These are phyloP conservation scores for Tympanoctomys barrerae DNA, from an alignment of 2,797 vertebrate species.

Conservation along the genomic window DNA sequence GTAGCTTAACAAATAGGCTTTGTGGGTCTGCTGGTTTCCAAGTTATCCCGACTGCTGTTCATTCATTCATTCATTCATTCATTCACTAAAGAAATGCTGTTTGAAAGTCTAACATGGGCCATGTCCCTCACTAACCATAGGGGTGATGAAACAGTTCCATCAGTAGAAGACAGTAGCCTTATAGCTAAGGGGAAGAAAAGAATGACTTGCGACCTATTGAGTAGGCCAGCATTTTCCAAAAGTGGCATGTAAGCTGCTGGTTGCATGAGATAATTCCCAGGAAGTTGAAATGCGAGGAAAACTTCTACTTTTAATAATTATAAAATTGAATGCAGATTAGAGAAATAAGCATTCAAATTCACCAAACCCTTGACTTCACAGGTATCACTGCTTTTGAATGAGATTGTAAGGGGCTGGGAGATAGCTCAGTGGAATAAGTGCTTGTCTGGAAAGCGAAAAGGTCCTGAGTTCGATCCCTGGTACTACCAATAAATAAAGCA, in stretches of 20 bases:
- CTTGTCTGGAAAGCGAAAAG: too few species aligned
- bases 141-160: background rate
- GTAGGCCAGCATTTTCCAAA: background rate
- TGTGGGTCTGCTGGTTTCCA: background rate
- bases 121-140: background rate
- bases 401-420: background rate
- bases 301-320: constrained; percentile 8
- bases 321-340: background rate
- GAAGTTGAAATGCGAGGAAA: background rate
- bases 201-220: background rate
- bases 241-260: background rate
- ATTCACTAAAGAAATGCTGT: constrained; percentile 13
- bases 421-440: too few species aligned
- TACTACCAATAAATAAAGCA: too few species aligned
- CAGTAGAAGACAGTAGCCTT: background rate
- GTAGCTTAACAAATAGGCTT: background rate
- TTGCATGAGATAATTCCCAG: background rate
- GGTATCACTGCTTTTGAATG: background rate
- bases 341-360: background rate
- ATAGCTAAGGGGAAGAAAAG: background rate
- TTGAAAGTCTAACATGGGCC: background rate
- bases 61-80: constrained; percentile 14
- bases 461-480: too few species aligned
- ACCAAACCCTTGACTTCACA: background rate
- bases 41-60: background rate